These are phyloP conservation scores for Aphelenchoides avenae DNA, from an alignment of 1,140 invertebrate genomes.

Conservation along the genomic window DNA sequence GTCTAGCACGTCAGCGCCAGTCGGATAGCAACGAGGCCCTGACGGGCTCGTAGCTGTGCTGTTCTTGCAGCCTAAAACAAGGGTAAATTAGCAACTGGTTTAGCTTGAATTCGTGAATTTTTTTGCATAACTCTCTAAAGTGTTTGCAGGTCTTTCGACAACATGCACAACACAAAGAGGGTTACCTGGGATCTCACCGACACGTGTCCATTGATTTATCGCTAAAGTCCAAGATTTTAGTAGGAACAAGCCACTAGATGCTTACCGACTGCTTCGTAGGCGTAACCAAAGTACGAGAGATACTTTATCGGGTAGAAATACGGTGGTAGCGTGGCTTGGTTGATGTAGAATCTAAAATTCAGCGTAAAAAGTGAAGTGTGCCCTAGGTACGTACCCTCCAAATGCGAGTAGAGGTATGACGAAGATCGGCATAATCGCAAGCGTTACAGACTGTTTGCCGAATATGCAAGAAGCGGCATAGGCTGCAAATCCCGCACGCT, in stretches of 20 bases:
- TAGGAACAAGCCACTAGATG: too few species aligned
- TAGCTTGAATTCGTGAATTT: conserved; percentile 12
- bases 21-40: conserved; percentile 54
- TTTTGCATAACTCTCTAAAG: too few species aligned
- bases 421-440: conserved; percentile 80
- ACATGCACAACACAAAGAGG: too few species aligned
- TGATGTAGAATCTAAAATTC: conserved; percentile 79
- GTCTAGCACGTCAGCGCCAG: conserved; percentile 73
- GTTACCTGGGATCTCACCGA: conserved; percentile 57
- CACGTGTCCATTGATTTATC: conserved; percentile 82
- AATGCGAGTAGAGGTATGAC: conserved; percentile 79
- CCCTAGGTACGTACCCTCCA: conserved; percentile 62
- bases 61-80: conserved; percentile 7
- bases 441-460: conserved; percentile 63
- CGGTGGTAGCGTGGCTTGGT: conserved; percentile 75
- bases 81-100: too few species aligned
- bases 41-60: too few species aligned
- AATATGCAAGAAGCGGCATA: conserved; percentile 43
- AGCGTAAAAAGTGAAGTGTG: neutral
- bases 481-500: too few species aligned
- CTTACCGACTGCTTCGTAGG: too few species aligned
- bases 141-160: too few species aligned
- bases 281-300: conserved; percentile 90
- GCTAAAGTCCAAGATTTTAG: too few species aligned
- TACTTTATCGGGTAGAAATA: conserved; percentile 87